phyloP scores from a whole-genome alignment of 1,140 invertebrate species.

The Pseudomyrmex dendroicus region DNA sequence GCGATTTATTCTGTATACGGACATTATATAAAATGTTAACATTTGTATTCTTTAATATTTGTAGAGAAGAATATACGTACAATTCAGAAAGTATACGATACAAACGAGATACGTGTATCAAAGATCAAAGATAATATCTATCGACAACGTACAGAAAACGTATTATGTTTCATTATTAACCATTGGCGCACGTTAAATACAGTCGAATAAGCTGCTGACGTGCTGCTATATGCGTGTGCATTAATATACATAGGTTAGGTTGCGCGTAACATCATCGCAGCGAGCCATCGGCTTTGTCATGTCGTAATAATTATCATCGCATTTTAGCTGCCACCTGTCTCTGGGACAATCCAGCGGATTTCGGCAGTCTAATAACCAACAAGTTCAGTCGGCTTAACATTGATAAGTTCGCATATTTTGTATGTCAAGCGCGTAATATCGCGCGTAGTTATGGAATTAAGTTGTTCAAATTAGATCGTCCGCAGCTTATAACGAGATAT shows the following conservation, averaged over 20 bases:
- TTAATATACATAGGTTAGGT: background rate
- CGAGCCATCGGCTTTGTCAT: slow-evolving; percentile 2
- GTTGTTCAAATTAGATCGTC: background rate
- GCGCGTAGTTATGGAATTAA: background rate
- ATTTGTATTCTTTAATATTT: too few species aligned
- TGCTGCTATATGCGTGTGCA: background rate
- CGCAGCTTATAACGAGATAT: background rate
- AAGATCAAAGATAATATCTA: background rate
- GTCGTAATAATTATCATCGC: slow-evolving; percentile 44
- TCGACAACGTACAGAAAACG: background rate
- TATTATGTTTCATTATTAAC: slow-evolving; percentile 5
- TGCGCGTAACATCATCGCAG: slow-evolving; percentile 1
- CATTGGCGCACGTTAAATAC: background rate
- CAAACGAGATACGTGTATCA: background rate
- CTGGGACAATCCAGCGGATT: slow-evolving; percentile 25
- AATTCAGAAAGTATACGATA: too few species aligned
- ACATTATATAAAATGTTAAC: too few species aligned
- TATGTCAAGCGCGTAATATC: background rate
- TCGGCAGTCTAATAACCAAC: slow-evolving; percentile 8
- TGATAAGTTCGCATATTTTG: slow-evolving; percentile 36
- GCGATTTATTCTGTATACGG: too few species aligned
- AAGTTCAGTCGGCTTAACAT: slow-evolving; percentile 20
- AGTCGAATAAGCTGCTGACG: background rate
- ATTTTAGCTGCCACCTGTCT: slow-evolving; percentile 1
- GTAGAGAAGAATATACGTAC: too few species aligned